These are phyloP conservation scores for Alloscopus bannaensis DNA, from an alignment of 2,888 invertebrate species.

Conservation along the genomic window DNA sequence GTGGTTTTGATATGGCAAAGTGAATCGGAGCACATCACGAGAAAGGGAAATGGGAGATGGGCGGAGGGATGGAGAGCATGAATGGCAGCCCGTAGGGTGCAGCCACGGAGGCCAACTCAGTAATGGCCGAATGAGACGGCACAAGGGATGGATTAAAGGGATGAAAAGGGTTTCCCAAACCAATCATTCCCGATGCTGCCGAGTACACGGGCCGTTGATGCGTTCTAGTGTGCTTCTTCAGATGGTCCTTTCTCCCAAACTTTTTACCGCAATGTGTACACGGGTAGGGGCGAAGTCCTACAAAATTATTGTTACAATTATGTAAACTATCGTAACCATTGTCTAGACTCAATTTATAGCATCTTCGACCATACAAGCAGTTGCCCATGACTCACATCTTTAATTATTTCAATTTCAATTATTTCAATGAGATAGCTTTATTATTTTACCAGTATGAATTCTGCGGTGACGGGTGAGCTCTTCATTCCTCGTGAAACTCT, in stretches of 20 bases:
- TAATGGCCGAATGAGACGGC: constrained; percentile 65
- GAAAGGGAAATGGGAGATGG: constrained; percentile 66
- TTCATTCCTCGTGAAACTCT: constrained; percentile 93
- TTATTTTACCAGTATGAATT: constrained; percentile 83
- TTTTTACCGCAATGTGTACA: constrained; percentile 93
- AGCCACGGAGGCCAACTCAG: constrained; percentile 56
- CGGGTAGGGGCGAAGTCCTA: constrained; percentile 86
- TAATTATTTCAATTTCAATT: too few species aligned
- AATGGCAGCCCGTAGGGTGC: constrained; percentile 69
- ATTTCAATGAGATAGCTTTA: too few species aligned
- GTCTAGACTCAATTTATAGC: too few species aligned
- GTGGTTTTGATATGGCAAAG: too few species aligned
- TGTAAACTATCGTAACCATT: too few species aligned
- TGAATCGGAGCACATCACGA: constrained; percentile 61
- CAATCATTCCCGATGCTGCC: constrained; percentile 69
- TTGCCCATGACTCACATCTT: too few species aligned
- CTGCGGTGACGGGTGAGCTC: constrained; percentile 93
- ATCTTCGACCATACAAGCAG: too few species aligned
- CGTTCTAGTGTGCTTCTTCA: constrained; percentile 94
- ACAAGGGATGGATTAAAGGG: constrained; percentile 72
- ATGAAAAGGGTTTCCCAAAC: constrained; percentile 72
- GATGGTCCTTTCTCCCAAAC: constrained; percentile 94
- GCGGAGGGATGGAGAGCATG: constrained; percentile 68
- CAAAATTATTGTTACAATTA: neutral
- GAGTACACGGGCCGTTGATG: constrained; percentile 77